phyloP scores from a whole-genome alignment of 1,140 invertebrate species.

The Lerema accius region DNA sequence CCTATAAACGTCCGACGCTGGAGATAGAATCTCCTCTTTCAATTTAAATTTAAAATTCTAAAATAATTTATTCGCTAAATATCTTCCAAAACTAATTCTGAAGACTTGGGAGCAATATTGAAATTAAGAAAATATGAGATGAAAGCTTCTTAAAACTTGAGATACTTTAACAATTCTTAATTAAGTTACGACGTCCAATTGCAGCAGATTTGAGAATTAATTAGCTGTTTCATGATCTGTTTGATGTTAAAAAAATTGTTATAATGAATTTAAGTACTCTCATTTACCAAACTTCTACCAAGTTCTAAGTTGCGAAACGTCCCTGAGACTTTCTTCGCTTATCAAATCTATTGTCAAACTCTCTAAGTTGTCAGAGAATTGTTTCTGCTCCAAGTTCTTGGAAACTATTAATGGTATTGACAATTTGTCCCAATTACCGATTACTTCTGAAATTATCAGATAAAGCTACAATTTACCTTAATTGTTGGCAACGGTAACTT shows the following conservation, averaged over 20 bases:
- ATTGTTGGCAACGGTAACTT: no score
- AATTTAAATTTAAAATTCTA: no score
- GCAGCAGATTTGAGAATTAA: background rate
- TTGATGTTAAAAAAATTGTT: slow-evolving; percentile 3
- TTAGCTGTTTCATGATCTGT: background rate
- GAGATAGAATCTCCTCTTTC: no score
- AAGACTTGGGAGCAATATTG: slow-evolving; percentile 9
- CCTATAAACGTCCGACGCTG: no score
- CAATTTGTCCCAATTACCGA: slow-evolving; percentile 9
- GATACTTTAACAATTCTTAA: slow-evolving; percentile 15
- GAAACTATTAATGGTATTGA: slow-evolving; percentile 22
- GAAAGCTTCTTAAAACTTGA: slow-evolving; percentile 6
- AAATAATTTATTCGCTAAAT: background rate
- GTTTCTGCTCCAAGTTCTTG: slow-evolving; percentile 15
- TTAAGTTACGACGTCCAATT: slow-evolving; percentile 5
- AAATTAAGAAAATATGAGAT: slow-evolving; percentile 9
- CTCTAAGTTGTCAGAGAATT: slow-evolving; percentile 22
- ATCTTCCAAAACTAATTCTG: slow-evolving; percentile 1
- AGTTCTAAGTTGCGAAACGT: slow-evolving; percentile 21
- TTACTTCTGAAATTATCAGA: background rate
- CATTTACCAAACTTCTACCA: slow-evolving; percentile 8
- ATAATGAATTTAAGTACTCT: slow-evolving; percentile 12
- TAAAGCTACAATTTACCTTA: no score
- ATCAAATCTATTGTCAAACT: slow-evolving; percentile 29
- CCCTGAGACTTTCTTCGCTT: slow-evolving; percentile 7